Evolutionary conservation across 2,888 invertebrate species (phyloP), one percentile per base, ranked within the genome.

Genomic region (Axea sp.): DNA sequence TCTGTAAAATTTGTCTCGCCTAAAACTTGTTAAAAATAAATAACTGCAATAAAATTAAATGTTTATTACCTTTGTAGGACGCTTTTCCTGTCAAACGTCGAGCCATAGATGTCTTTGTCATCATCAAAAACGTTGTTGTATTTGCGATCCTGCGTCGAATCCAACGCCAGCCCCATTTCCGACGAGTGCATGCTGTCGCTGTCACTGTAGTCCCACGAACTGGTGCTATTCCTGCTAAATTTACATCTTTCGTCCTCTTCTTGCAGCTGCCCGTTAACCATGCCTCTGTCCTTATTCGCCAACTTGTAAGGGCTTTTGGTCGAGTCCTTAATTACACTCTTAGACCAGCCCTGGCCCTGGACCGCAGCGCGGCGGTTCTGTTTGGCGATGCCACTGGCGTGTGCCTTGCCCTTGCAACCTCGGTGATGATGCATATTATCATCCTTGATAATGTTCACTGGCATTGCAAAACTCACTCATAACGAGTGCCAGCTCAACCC

Each of bases 341-440:
- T 73, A 6, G 69, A 39, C 49, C 75, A 79, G 12, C 68, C 24
- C 8, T 57, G 60, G 0, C 59, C 89, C 89, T 47, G 87, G 85
- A 81, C 88, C 8, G 68, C 59, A 89, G 90, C 7, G 87, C 85
- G 7, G 88, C 77, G 77, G 31, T 84, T 84, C 47, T 89, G 88
- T 77, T 92, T 91, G 1, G 88, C 87, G 79, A 92, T 92, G 43
- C 94, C 94, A 78, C 92, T 91, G 6, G 93, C 94, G 83, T 95
- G 95, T 0, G 93, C 91, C 81, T 92, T 92, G 19, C 95, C 95
- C 22, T 92, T 93, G 85, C 95, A 95, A 53, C 92, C 92, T 80
- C 91, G 91, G 84, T 94, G 94, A 68, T 91, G 90, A 82, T 91
- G 90, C 77, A 90, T 89, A 73, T 90, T 86, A 24, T 43, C 47